Percentiles rank a stretch among this genome's conserved stretches.
Evolutionary conservation across 2,888 invertebrate genomes (phyloP).

Genomic region (Spisula subtruncata): DNA sequence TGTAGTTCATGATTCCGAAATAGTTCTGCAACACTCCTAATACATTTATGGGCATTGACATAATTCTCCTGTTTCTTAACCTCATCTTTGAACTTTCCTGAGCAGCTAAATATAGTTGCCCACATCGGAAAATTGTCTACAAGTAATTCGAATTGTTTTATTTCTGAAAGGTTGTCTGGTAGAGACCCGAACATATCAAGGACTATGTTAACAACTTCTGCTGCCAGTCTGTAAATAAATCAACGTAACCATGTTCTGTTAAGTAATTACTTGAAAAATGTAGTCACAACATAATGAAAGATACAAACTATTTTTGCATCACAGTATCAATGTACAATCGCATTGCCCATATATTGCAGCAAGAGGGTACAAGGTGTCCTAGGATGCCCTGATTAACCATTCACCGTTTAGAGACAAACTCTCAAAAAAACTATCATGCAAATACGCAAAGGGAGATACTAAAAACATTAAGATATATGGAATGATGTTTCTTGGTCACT

Average conservation of each 20-base stretch:
- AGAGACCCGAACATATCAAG: background rate
- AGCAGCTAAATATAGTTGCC: slow-evolving; percentile 16
- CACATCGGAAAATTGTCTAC: slow-evolving; percentile 8
- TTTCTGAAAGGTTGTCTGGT: background rate
- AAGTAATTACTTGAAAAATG: background rate
- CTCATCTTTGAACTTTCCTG: background rate
- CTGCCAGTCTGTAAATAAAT: slow-evolving; percentile 2
- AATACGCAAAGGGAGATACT: no score
- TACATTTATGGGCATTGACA: background rate
- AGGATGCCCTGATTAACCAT: no score
- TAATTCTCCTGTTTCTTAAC: background rate
- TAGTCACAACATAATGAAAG: background rate
- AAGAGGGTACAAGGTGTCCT: no score
- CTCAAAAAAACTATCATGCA: no score
- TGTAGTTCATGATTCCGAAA: slow-evolving; percentile 18
- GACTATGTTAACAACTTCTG: background rate
- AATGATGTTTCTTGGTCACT: no score
- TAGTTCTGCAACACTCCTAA: background rate
- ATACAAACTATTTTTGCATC: background rate
- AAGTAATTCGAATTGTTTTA: background rate
- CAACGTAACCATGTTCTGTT: background rate
- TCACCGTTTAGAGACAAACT: no score
- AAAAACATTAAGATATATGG: no score
- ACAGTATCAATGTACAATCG: no score
- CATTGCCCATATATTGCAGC: no score